Conservation (phyloP, 2,797 vertebrate genomes). For the Stomatorhinus walkeri region DNA sequence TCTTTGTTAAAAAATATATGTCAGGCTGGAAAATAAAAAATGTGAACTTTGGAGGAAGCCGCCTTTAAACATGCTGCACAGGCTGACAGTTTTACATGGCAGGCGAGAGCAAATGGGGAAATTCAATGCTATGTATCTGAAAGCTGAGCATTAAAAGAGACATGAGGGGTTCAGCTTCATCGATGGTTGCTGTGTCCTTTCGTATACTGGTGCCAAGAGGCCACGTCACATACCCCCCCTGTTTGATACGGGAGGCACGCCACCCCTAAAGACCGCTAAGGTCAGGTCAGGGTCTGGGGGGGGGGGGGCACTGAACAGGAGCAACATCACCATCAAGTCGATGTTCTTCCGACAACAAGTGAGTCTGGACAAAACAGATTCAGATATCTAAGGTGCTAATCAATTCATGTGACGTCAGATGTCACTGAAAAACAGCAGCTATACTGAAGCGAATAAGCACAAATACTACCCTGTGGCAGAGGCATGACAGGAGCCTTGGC, state of each 20-base stretch:
- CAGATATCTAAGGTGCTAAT: neutral
- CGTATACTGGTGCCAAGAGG: neutral
- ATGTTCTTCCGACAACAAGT: neutral
- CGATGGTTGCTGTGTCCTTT: neutral
- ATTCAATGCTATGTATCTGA: neutral
- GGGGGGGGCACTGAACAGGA: neutral
- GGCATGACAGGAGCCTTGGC: neutral
- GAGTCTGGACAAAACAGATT: neutral
- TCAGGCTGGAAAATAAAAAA: neutral
- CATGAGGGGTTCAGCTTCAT: neutral
- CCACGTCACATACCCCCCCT: neutral
- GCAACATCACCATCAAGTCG: neutral
- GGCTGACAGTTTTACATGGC: neutral
- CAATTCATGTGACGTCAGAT: neutral
- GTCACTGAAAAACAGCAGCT: neutral
- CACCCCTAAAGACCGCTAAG: neutral
- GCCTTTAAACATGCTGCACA: neutral
- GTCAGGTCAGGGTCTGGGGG: neutral
- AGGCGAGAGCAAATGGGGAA: neutral
- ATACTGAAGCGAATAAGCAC: neutral
- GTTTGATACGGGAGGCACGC: neutral
- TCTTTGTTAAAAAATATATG: neutral
- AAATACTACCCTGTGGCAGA: neutral
- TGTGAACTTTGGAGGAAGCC: neutral
- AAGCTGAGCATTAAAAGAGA: neutral